A percentile compares a stretch with the other conserved stretches of the same genome.
These are phyloP conservation scores for Drosophila lini DNA, from an alignment of 1,140 invertebrate genomes.

Conservation along the genomic window DNA sequence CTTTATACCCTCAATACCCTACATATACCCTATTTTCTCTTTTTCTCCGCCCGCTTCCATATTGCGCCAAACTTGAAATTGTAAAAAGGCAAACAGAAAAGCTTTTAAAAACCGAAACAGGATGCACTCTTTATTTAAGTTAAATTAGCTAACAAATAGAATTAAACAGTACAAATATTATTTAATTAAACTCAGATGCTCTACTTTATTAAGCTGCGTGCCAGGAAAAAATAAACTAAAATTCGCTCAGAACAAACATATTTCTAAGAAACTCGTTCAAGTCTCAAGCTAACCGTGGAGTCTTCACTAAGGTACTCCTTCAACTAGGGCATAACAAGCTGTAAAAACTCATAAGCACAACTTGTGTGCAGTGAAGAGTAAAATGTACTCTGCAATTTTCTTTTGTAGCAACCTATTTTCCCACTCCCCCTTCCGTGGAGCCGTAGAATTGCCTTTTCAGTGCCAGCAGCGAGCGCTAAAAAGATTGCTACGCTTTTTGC, in stretches of 20 bases:
- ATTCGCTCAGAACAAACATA: neutral
- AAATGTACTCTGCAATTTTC: slow-evolving; percentile 62
- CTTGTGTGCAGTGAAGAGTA: slow-evolving; percentile 54
- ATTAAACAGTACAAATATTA: neutral
- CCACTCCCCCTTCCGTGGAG: slow-evolving; percentile 12
- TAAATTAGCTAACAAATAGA: neutral
- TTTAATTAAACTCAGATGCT: neutral
- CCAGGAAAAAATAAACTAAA: neutral
- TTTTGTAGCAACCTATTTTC: slow-evolving; percentile 50
- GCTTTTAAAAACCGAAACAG: neutral
- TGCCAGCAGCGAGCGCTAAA: slow-evolving; percentile 36
- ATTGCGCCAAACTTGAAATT: slow-evolving; percentile 29
- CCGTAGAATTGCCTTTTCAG: slow-evolving; percentile 48
- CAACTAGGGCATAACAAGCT: slow-evolving; percentile 14
- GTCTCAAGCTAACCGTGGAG: neutral
- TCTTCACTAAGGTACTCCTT: neutral
- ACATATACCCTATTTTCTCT: neutral
- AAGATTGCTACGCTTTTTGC: slow-evolving; percentile 34
- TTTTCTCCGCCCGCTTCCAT: neutral
- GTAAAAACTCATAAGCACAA: slow-evolving; percentile 63
- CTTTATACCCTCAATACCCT: neutral
- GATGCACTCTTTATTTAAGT: slow-evolving; percentile 2
- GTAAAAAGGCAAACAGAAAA: neutral
- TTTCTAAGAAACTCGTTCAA: neutral
- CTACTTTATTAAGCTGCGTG: neutral